Percentiles rank a stretch among this genome's conserved stretches.
Evolutionary conservation across 2,113 vertebrate species (phyloP).

Genomic region (Petromus typicus): DNA sequence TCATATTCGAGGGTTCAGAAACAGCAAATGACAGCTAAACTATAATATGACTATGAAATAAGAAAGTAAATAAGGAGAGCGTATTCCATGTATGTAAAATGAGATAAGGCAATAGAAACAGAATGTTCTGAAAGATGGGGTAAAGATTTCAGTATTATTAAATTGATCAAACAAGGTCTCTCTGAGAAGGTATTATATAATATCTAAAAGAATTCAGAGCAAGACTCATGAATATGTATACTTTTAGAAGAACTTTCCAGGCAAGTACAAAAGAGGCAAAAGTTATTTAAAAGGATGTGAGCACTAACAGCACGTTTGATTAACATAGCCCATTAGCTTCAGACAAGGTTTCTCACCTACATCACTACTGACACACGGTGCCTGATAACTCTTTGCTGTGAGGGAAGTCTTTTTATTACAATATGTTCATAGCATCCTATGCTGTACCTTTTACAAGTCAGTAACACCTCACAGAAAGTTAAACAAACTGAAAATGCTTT

Average conservation of each 20-base stretch:
- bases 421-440: no score
- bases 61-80: background rate
- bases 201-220: background rate
- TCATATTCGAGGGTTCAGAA: background rate
- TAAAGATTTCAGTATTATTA: constrained; percentile 21
- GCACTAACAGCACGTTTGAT: background rate
- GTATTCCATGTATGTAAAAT: background rate
- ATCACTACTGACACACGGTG: background rate
- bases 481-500: no score
- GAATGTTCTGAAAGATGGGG: background rate
- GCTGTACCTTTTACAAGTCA: no score
- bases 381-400: background rate
- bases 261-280: background rate
- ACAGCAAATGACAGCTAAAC: constrained; percentile 8
- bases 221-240: background rate
- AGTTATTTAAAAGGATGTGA: background rate
- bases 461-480: no score
- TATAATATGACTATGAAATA: background rate
- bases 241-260: background rate
- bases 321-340: background rate
- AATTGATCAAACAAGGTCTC: background rate
- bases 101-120: background rate
- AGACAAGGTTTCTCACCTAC: background rate
- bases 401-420: no score
- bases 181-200: constrained; percentile 14